These are phyloP conservation scores for Ceriagrion tenellum DNA, from an alignment of 2,888 invertebrate species.

Conservation along the genomic window DNA sequence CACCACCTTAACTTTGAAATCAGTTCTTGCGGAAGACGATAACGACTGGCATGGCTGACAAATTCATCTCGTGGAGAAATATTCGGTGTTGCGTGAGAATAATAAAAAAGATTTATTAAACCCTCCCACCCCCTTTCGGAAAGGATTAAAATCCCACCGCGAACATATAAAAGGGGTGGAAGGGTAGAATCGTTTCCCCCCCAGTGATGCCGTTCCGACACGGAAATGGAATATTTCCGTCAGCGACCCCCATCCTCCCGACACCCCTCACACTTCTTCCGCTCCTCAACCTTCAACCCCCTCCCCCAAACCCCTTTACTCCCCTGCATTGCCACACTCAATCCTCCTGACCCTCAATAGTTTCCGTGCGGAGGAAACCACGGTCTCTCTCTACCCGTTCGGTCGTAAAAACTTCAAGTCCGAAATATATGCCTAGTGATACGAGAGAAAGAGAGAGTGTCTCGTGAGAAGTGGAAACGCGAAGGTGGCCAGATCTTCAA, in stretches of 20 bases:
- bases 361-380: neutral
- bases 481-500: neutral
- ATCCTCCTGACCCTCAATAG: neutral
- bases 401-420: neutral
- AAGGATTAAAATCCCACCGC: neutral
- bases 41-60: neutral
- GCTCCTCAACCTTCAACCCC: neutral
- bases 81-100: neutral
- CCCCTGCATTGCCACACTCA: neutral
- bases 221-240: slow-evolving; percentile 31
- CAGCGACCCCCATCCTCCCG: neutral
- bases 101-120: neutral
- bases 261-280: neutral
- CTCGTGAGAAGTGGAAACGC: neutral
- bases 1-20: too few species aligned
- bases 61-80: neutral
- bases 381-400: neutral
- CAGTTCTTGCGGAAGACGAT: too few species aligned
- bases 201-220: neutral
- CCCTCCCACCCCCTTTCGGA: neutral
- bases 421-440: neutral
- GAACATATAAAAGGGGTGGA: neutral
- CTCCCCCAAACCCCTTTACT: neutral
- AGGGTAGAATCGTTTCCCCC: neutral
- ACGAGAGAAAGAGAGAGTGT: neutral